phyloP scores from a whole-genome alignment of 2,888 invertebrate species.

The Drosophila subsilvestris region DNA sequence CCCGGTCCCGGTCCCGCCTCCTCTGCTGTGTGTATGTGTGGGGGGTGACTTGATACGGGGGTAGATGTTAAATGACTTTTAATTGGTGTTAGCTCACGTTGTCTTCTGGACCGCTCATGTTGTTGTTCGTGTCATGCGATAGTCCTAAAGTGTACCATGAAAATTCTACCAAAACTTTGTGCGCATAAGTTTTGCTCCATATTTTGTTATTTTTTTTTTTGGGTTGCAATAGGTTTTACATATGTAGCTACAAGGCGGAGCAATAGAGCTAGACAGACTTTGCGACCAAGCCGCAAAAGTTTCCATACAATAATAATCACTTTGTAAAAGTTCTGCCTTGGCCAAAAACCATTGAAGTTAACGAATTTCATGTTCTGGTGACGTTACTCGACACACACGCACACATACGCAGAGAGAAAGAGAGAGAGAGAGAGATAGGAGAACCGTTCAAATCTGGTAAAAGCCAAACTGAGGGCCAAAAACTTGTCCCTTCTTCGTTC shows the following conservation, averaged over 20 bases:
- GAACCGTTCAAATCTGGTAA: conserved; percentile 50
- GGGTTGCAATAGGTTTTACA: conserved; percentile 27
- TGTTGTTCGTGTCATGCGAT: conserved; percentile 56
- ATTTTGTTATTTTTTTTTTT: conserved; percentile 6
- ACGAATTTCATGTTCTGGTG: conserved; percentile 61
- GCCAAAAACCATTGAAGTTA: conserved; percentile 71
- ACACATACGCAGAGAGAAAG: background rate
- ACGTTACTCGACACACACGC: conserved; percentile 41
- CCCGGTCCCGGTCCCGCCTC: background rate
- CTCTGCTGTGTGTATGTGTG: background rate
- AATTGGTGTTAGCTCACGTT: conserved; percentile 70
- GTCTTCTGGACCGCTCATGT: conserved; percentile 26
- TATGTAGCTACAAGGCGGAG: conserved; percentile 34
- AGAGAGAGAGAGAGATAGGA: background rate
- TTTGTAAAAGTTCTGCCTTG: conserved; percentile 70
- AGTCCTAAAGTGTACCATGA: conserved; percentile 39
- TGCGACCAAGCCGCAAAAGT: conserved; percentile 58
- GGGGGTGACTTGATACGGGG: conserved; percentile 1
- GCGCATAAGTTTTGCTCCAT: conserved; percentile 42
- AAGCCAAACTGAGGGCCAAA: conserved; percentile 54
- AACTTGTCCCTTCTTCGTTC: conserved; percentile 50
- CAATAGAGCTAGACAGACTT: conserved; percentile 38
- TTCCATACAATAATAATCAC: conserved; percentile 78
- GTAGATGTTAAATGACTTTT: conserved; percentile 76
- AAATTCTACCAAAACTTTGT: conserved; percentile 43